Evolutionary conservation across 2,888 invertebrate genomes (phyloP).

Genomic region (Pseudanteris insignis): DNA sequence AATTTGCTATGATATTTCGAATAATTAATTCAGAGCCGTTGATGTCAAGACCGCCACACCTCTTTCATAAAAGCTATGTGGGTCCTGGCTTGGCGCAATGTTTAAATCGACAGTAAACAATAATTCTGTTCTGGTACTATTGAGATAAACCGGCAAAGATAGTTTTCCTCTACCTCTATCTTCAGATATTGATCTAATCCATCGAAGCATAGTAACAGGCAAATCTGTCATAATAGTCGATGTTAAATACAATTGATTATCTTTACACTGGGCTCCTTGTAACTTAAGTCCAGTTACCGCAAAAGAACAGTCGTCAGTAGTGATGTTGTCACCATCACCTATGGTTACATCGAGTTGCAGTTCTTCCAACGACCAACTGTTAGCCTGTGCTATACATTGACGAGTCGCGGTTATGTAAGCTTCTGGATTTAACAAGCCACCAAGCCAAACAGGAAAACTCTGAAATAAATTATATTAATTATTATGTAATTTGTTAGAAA

Average conservation of each 20-base stretch:
- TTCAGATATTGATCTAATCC: slow-evolving; percentile 77
- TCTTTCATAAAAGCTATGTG: slow-evolving; percentile 96
- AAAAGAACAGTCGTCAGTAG: slow-evolving; percentile 74
- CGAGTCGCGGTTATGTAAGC: slow-evolving; percentile 99
- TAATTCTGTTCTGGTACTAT: slow-evolving; percentile 93
- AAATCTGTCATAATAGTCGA: slow-evolving; percentile 96
- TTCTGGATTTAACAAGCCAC: slow-evolving; percentile 97
- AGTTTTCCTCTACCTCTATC: slow-evolving; percentile 73
- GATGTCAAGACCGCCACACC: slow-evolving; percentile 97
- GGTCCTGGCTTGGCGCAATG: slow-evolving; percentile 89
- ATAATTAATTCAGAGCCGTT: slow-evolving; percentile 80
- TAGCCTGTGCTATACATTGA: slow-evolving; percentile 97
- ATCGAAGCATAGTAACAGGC: slow-evolving; percentile 86
- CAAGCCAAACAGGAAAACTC: slow-evolving; percentile 95
- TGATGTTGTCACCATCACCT: slow-evolving; percentile 69
- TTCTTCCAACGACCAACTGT: slow-evolving; percentile 97
- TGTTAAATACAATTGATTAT: slow-evolving; percentile 88
- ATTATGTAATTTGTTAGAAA: slow-evolving; percentile 2
- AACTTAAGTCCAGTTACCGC: slow-evolving; percentile 86
- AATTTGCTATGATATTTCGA: background rate
- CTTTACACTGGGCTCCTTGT: slow-evolving; percentile 94
- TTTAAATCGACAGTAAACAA: slow-evolving; percentile 95
- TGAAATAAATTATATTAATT: slow-evolving; percentile 65
- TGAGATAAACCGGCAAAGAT: slow-evolving; percentile 95
- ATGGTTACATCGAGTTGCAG: slow-evolving; percentile 84